Percentiles rank a stretch among this genome's conserved stretches.
Evolutionary conservation across 1,140 invertebrate genomes (phyloP).

Genomic region (Drosophila bocqueti): DNA sequence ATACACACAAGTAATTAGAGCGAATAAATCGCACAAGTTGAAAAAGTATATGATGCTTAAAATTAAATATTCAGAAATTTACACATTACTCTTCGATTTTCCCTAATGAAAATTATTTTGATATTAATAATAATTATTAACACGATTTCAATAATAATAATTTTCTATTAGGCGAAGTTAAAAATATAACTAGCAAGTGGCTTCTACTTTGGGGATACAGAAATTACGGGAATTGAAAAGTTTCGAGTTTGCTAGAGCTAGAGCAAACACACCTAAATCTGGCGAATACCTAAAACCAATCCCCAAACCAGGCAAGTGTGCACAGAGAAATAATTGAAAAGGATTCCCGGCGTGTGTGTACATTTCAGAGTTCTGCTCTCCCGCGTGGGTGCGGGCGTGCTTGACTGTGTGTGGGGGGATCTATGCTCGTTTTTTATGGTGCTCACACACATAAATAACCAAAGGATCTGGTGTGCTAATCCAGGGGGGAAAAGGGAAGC

Average conservation of each 20-base stretch:
- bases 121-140: too few species aligned
- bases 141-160: too few species aligned
- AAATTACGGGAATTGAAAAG: conserved; percentile 14
- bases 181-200: conserved; percentile 5
- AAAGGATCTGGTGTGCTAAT: conserved; percentile 73
- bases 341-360: conserved; percentile 51
- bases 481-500: conserved; percentile 52
- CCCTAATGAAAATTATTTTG: too few species aligned
- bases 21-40: neutral
- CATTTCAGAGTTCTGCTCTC: conserved; percentile 38
- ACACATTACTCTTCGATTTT: neutral
- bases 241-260: conserved; percentile 17
- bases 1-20: conserved; percentile 3
- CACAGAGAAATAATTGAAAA: conserved; percentile 76
- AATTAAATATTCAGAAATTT: neutral
- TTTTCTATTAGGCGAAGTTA: neutral
- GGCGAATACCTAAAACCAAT: conserved; percentile 25
- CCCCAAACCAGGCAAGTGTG: conserved; percentile 40
- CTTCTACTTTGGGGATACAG: conserved; percentile 1
- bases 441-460: conserved; percentile 54
- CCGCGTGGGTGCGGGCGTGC: conserved; percentile 14
- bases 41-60: neutral
- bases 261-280: conserved; percentile 25
- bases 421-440: conserved; percentile 42
- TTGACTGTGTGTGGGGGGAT: conserved; percentile 9